Conservation (phyloP, 53 echinoderm and acorn worm genomes). For the Hippasteria phrygiana region DNA sequence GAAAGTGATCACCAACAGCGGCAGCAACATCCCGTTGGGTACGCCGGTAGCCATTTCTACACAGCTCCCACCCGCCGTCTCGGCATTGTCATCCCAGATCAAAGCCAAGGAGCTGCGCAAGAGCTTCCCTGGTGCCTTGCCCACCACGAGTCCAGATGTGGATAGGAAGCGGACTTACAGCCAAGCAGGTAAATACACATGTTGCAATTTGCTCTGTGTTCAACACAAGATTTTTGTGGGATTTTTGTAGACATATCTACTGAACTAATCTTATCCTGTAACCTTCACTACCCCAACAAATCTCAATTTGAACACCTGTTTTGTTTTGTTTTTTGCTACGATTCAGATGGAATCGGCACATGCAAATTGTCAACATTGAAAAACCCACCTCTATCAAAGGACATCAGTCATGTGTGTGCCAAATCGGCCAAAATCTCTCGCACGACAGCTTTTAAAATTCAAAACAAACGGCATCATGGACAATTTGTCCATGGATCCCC, state of each 20-base stretch:
- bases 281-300: no score
- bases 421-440: no score
- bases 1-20: slow-evolving; percentile 69
- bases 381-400: no score
- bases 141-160: slow-evolving; percentile 36
- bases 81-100: slow-evolving; percentile 73
- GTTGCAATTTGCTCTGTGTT: background rate
- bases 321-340: no score
- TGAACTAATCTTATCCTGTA: background rate
- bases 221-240: no score
- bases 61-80: slow-evolving; percentile 79
- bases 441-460: no score
- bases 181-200: slow-evolving; percentile 44
- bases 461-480: no score
- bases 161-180: slow-evolving; percentile 50
- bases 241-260: background rate
- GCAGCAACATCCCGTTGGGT: slow-evolving; percentile 74
- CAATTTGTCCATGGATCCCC: no score
- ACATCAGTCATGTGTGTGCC: no score
- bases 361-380: no score
- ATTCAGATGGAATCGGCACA: no score
- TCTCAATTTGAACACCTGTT: no score
- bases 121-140: slow-evolving; percentile 65
- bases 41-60: slow-evolving; percentile 78
- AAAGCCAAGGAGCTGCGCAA: slow-evolving; percentile 66